phyloP scores from a whole-genome alignment of 2,888 invertebrate genomes.

The Caenorhabditis sp. region DNA sequence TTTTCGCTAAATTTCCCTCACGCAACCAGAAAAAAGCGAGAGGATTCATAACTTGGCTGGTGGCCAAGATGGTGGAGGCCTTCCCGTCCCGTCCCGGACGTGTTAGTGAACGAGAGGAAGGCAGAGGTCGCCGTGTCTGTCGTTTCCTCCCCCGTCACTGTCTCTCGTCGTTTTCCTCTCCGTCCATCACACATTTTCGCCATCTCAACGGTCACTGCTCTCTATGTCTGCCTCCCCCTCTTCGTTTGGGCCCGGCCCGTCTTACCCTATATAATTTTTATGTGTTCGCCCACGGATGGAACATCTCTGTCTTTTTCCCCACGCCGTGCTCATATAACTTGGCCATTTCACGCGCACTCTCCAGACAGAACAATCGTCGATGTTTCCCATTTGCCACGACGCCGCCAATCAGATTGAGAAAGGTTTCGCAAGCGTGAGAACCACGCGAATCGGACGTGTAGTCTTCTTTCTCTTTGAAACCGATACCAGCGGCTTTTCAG shows the following conservation, averaged over 20 bases:
- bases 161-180: constrained; percentile 10
- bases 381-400: background rate
- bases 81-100: constrained; percentile 3
- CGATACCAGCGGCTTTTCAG: background rate
- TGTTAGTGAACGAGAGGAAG: background rate
- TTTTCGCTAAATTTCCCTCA: background rate
- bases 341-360: no score
- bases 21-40: background rate
- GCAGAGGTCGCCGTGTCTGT: background rate
- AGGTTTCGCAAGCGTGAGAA: constrained; percentile 13
- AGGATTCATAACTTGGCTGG: constrained; percentile 47
- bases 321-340: no score
- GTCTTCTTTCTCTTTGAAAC: background rate
- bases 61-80: constrained; percentile 33
- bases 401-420: constrained; percentile 6
- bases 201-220: constrained; percentile 22
- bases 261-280: constrained; percentile 12
- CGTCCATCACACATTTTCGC: constrained; percentile 11
- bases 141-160: background rate
- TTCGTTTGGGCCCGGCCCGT: constrained; percentile 1
- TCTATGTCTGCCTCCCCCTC: constrained; percentile 13
- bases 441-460: background rate
- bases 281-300: constrained; percentile 7
- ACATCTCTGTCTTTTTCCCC: background rate
- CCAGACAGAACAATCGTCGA: no score